Percentiles rank a stretch among this genome's conserved stretches.
Conservation (phyloP, 2,888 invertebrate species). For the Pogonocherus hispidulus region DNA sequence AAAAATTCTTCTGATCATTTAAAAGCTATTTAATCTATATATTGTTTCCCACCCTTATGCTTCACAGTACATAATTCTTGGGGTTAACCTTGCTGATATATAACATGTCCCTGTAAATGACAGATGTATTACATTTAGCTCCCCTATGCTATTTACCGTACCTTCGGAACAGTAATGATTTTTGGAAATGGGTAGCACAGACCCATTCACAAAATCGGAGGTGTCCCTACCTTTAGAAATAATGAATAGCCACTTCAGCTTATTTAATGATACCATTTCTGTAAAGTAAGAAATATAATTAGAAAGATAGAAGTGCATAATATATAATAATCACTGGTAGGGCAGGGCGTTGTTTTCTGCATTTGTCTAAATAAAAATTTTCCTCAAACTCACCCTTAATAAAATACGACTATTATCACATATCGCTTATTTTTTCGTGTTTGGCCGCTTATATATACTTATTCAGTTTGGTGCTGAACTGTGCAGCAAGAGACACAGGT, state of each 20-base stretch:
- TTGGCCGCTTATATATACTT: too few relatives aligned
- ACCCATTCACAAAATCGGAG: not conserved
- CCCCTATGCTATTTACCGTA: not conserved
- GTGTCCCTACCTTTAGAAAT: not conserved
- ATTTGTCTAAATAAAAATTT: too few relatives aligned
- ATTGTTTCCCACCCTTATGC: not conserved
- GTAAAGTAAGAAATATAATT: not conserved
- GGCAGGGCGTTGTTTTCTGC: too few relatives aligned
- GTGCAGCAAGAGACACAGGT: too few relatives aligned
- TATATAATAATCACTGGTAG: too few relatives aligned
- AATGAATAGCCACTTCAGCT: not conserved
- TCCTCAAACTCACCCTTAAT: too few relatives aligned
- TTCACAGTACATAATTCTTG: not conserved
- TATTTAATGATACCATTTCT: not conserved
- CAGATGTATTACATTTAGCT: not conserved
- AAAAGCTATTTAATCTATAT: not conserved
- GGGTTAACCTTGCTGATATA: conserved; percentile 1
- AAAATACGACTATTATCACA: too few relatives aligned
- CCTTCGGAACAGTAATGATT: not conserved
- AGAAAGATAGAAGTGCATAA: too few relatives aligned
- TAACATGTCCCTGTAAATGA: conserved; percentile 4
- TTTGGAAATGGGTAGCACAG: not conserved
- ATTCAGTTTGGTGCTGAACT: too few relatives aligned
- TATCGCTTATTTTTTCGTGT: too few relatives aligned
- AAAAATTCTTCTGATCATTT: not conserved